phyloP scores from a whole-genome alignment of 2,888 invertebrate genomes.

The Patella depressa region DNA sequence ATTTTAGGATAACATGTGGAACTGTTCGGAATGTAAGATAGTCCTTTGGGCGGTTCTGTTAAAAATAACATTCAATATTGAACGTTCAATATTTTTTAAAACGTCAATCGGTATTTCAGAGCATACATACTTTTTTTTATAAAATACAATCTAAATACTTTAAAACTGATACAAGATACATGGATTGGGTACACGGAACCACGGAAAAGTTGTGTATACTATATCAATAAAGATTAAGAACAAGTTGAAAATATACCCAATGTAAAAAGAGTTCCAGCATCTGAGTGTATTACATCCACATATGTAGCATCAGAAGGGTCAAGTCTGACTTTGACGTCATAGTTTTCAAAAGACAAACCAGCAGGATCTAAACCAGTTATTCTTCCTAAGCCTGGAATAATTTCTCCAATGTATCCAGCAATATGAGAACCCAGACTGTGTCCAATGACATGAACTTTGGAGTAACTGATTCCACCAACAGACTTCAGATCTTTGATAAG shows the following conservation, averaged over 20 bases:
- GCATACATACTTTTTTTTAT: no score
- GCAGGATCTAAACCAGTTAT: conserved; percentile 80
- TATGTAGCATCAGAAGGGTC: conserved; percentile 86
- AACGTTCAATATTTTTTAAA: no score
- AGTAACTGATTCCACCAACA: conserved; percentile 3
- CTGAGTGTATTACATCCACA: conserved; percentile 91
- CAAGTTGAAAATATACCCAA: conserved; percentile 7
- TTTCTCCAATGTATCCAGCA: conserved; percentile 1
- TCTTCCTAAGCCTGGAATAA: not conserved
- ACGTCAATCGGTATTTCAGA: no score
- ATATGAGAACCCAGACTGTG: conserved; percentile 15
- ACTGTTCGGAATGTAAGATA: no score
- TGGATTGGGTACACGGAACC: no score
- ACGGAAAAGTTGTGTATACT: no score
- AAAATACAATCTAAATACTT: no score
- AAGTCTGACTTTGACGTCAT: conserved; percentile 84
- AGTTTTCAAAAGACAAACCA: conserved; percentile 89
- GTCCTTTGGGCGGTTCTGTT: no score
- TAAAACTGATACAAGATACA: no score
- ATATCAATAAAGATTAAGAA: no score
- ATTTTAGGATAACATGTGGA: no score
- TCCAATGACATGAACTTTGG: conserved; percentile 6
- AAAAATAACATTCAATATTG: no score
- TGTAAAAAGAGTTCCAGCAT: conserved; percentile 71
- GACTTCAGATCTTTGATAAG: conserved; percentile 21